Evolutionary conservation across 2,113 vertebrate species (phyloP), one percentile per base, ranked within the genome.

Genomic region (Anoura caudifer): DNA sequence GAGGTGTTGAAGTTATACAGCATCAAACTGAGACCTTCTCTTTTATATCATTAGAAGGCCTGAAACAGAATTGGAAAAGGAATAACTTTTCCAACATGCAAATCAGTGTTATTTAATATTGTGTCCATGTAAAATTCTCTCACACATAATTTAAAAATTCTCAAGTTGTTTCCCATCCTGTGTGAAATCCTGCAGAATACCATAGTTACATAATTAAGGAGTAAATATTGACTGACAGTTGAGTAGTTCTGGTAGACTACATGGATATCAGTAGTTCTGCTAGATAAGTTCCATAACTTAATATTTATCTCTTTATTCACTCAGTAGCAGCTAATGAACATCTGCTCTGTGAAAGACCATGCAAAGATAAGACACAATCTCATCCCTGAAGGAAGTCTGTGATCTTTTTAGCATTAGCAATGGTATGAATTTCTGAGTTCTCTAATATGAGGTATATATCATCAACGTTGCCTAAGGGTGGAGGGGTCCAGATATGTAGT

Each of bases 271-370:
- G 31, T 15, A 90, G 41, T 50, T 95, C 94, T 91, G 67, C 22
- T 43, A 65, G 85, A 10, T 59, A 36, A 92, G 81, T 97, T 97
- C 76, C 50, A 90, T 94, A 98, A 91, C 95, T 97, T 94, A 97
- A 67, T 86, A 89, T 70, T 87, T 56, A 80, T 54, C 54, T 77
- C 15, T 88, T 65, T 36, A 73, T 67, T 47, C 17, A 93, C 38
- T 86, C 4, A 59, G 10, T 95, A 28, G 36, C 85, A 69, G 36
- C 61, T 87, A 70, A 82, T 50, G 41, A 61, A 41, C 1, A 52
- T 2, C 38, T 83, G 24, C 20, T 88, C 24, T 79, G 38, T 61
- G 22, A 41, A 41, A 94, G 54, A 67, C 26, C 56, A 52, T 38
- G 31, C 33, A 65, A 52, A 96, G 70, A 61, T 73, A 85, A 81